Percentiles rank a stretch among this genome's conserved stretches.
Conservation (phyloP, 2,888 invertebrate species). For the Campaea margaritaria region DNA sequence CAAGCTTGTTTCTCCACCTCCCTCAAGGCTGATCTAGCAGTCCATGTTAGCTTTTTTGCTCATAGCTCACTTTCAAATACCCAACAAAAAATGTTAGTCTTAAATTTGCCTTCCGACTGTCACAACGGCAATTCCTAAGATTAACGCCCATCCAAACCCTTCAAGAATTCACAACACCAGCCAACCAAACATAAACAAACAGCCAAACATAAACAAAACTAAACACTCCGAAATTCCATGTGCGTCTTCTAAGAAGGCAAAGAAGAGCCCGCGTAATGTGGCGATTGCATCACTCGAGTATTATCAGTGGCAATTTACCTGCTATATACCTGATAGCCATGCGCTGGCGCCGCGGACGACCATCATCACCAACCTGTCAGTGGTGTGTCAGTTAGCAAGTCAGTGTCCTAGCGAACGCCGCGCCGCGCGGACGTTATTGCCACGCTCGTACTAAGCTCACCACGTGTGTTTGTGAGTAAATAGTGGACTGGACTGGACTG, state of each 20-base stretch:
- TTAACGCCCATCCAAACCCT: slow-evolving; percentile 2
- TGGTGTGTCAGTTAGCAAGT: slow-evolving; percentile 34
- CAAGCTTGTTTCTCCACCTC: too few species aligned
- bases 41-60: too few species aligned
- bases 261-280: slow-evolving; percentile 35
- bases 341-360: slow-evolving; percentile 57
- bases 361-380: slow-evolving; percentile 32
- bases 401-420: slow-evolving; percentile 65
- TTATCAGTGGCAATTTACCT: slow-evolving; percentile 76
- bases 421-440: slow-evolving; percentile 58
- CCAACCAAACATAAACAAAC: slow-evolving; percentile 32
- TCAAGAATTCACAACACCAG: slow-evolving; percentile 7
- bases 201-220: slow-evolving; percentile 44
- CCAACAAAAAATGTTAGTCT: background rate
- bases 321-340: slow-evolving; percentile 60
- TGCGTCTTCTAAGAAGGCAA: slow-evolving; percentile 56
- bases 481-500: slow-evolving; percentile 56
- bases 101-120: background rate
- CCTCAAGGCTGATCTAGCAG: too few species aligned
- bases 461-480: slow-evolving; percentile 79
- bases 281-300: slow-evolving; percentile 62
- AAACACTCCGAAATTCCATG: slow-evolving; percentile 39
- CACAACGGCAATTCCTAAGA: background rate
- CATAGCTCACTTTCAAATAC: too few species aligned
- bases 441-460: slow-evolving; percentile 44